Base-by-base conservation (phyloP, 2,888 invertebrate genomes). In the Pteria penguin region DNA sequence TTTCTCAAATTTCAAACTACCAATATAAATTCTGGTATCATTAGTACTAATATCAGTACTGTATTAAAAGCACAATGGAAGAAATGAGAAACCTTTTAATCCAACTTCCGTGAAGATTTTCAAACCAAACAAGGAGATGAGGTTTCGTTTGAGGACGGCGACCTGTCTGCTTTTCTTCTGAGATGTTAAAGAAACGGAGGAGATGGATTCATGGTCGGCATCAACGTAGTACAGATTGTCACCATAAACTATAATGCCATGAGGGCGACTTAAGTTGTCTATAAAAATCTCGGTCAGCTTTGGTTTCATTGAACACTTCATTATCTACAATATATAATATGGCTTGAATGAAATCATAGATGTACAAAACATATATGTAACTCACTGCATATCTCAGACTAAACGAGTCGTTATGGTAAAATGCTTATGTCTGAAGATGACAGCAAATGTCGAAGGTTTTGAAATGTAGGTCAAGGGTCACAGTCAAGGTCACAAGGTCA, bases 181-280 rank as follows among this genome's bases (percentile, higher is more conserved):
- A 22, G 94, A 94, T 0, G 96, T 96, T 5, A 97, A 92, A 86
- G 97, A 96, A 0, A 97, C 96, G 72, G 96, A 94, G 58, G 96
- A 96, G 68, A 98, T 95, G 90, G 97, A 96, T 89, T 99, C 98
- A 90, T 96, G 97, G 0, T 94, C 93, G 0, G 97, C 96, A 91
- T 99, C 99, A 26, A 98, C 93, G 81, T 96, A 96, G 90, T 96
- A 98, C 0, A 98, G 93, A 27, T 96, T 93, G 5, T 95, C 96
- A 74, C 97, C 96, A 36, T 96, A 94, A 0, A 98, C 95, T 0
- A 82, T 83, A 18, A 89, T 33, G 8, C 88, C 86, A 8, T 78
- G 74, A 0, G 87, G 86, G 4, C 80, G 80, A 27, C 86, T 84
- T 4, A 80, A 58, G 18, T 78, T 63, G 8, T 79, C 70, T 1